Evolutionary conservation across 2,113 vertebrate genomes (phyloP).

Genomic region (Lontra canadensis): DNA sequence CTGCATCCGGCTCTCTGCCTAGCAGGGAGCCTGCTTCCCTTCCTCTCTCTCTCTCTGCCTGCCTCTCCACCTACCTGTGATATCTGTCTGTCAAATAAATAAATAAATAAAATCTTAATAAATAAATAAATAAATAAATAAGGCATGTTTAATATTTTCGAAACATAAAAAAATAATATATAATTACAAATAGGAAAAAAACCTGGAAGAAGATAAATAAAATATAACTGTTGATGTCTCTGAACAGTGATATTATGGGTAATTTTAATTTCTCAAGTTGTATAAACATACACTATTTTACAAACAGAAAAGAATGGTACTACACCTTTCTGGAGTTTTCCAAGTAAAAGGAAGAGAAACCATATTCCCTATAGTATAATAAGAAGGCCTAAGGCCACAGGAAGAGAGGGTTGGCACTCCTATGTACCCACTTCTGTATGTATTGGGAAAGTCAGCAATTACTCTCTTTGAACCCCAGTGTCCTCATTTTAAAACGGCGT

Average conservation of each 20-base stretch:
- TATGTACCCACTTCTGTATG: no score
- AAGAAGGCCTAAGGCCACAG: not conserved
- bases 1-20: no score
- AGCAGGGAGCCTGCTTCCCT: no score
- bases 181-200: not conserved
- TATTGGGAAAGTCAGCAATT: not conserved
- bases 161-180: not conserved
- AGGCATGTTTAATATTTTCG: not conserved
- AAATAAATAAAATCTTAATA: not conserved
- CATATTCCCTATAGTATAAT: not conserved
- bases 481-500: not conserved
- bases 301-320: not conserved
- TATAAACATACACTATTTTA: not conserved
- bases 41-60: no score
- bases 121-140: not conserved
- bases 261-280: not conserved
- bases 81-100: no score
- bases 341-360: not conserved
- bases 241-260: not conserved
- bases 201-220: not conserved
- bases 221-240: not conserved
- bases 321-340: not conserved
- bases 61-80: no score
- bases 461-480: not conserved
- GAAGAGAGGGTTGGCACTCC: accelerated